These are phyloP conservation scores for Galendromus occidentalis DNA, from an alignment of 1,140 invertebrate genomes.

Conservation along the genomic window DNA sequence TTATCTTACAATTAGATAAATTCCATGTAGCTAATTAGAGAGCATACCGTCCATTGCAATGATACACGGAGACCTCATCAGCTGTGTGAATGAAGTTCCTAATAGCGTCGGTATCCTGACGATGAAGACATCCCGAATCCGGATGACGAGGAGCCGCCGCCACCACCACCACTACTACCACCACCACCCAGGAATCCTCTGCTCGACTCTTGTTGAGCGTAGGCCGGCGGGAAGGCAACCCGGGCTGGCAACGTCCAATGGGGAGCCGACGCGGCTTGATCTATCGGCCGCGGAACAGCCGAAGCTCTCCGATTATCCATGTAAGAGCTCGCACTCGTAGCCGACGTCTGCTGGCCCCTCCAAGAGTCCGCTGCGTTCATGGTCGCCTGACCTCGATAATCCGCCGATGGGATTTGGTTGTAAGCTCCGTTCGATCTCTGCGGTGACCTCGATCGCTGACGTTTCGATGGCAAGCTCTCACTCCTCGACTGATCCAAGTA, in stretches of 20 bases:
- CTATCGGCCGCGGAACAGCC: no score
- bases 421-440: not conserved
- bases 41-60: no score
- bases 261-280: not conserved
- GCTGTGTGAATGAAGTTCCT: not conserved
- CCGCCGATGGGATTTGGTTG: no score
- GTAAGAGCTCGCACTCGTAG: no score
- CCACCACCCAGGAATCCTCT: not conserved
- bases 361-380: no score
- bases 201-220: not conserved
- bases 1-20: no score
- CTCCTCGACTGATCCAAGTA: not conserved
- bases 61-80: no score
- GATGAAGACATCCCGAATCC: not conserved
- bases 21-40: no score
- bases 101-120: not conserved
- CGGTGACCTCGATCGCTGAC: not conserved
- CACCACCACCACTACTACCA: no score
- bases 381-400: no score
- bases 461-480: not conserved
- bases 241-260: not conserved
- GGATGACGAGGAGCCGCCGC: not conserved
- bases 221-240: not conserved
- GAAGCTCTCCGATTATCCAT: no score
- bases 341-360: no score